Base-by-base conservation (phyloP, 2,888 invertebrate species). In the Fragum fragum region DNA sequence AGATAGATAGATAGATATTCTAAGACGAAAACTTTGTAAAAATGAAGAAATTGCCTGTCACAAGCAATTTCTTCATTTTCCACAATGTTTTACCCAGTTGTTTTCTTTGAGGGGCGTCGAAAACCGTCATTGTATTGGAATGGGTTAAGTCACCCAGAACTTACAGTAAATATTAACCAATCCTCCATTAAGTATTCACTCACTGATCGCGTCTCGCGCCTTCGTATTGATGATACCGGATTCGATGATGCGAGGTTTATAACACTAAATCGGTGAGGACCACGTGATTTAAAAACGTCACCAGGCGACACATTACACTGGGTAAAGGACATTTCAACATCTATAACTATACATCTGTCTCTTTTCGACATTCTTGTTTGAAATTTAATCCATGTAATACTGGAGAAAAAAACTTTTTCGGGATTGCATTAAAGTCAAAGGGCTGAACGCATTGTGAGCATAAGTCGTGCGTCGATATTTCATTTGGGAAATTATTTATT, bases 251-350 rank as follows among this genome's bases (percentile, higher is more conserved):
- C 47, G 47, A 47, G 47, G 47, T 5, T 47, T 47, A 18, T 47
- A 47, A 47, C 14, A 47, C n/a, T 1, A 47, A 47, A 18, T 47
- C 47, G 47, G 47, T 9, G 5, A 18, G 18, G 2, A 47, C 14
- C 47, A 47, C 47, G 47, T 47, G 47, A 47, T 47, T 47, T 47
- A 9, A 47, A 47, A 47, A 47, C 47, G 47, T 47, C 47, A 47
- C 47, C 14, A 47, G 16, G 47, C 47, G n/a, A 47, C 47, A 14
- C 47, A n/a, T 47, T 47, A 3, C 3, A n/a, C 14, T 47, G 47
- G 47, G n/a, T 47, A 47, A 9, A 47, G 47, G 2, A 5, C 14
- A 14, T 18, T 18, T 47, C 47, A 16, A 47, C 14, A 9, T 18
- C 47, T 2, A 47, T 14, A 47, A 18, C 3, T 9, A n/a, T n/a